Evolutionary conservation across 2,113 vertebrate species (phyloP), one percentile per base, ranked within the genome.

Genomic region (Esox niger): DNA sequence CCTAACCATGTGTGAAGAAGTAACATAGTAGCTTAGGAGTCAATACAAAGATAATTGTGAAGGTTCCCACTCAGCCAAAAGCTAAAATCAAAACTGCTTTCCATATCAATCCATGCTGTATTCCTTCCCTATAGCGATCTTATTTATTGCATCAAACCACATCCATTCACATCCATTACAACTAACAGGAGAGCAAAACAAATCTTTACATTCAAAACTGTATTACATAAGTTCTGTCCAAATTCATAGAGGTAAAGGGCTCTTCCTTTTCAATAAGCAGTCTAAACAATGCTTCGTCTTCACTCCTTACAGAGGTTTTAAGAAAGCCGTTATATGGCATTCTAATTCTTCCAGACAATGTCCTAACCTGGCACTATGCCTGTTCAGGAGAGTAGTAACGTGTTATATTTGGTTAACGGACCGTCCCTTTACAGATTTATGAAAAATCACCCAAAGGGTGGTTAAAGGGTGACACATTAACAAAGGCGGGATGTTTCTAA

Each of bases 11-110:
- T 27, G 43, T 32, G 10, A 20, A 6, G 64, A 29, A 46, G 30
- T 29, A 21, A 20, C 27, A 47, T 73, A 31, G 69, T 29, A 17
- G 25, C 32, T 57, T 23, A 62, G 23, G 69, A 63, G 26, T 55
- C 11, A 66, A 65, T 65, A n/a, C 27, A 17, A 60, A 58, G 3
- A 43, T 11, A 52, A 11, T 38, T 6, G 11, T 38, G 5, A 38
- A n/a, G 6, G 5, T 52, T 52, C 21, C 0, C 5, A 52, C n/a
- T 49, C 17, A 21, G 1, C n/a, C 47, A 17, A 52, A 6, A 23
- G 47, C 47, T 15, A 6, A 52, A 6, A 52, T 20, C n/a, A 52
- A 23, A 52, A 52, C 47, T 52, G 47, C 1, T 52, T 52, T 23
- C 47, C 1, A 15, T 23, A 52, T 6, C 11, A 17, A 15, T 43